Conservation (phyloP, 2,113 vertebrate genomes). For the Rhadina sibilatrix region DNA sequence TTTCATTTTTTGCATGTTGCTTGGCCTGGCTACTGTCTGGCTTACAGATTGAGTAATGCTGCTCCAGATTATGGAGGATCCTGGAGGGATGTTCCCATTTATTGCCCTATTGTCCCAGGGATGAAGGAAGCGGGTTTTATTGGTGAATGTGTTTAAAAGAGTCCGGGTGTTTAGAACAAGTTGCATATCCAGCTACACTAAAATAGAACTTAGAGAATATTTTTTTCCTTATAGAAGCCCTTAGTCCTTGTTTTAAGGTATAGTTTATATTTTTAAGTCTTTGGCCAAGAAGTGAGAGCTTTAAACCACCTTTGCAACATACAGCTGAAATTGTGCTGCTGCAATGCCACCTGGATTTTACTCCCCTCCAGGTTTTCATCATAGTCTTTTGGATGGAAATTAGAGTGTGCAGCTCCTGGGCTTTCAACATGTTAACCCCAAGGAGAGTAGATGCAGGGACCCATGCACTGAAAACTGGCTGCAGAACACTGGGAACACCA, state of each 20-base stretch:
- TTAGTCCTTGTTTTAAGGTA: neutral
- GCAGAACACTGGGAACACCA: neutral
- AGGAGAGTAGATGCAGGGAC: neutral
- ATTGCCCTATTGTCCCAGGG: slow-evolving; percentile 15
- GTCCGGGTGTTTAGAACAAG: neutral
- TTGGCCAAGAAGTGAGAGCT: neutral
- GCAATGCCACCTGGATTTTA: neutral
- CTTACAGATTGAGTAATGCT: neutral
- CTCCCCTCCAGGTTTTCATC: neutral
- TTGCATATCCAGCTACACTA: neutral
- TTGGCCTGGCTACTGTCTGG: neutral
- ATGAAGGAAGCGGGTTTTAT: neutral
- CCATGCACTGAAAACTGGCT: neutral
- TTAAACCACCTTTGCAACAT: neutral
- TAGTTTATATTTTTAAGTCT: neutral
- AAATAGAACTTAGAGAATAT: neutral
- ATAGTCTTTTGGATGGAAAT: neutral
- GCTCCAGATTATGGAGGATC: neutral
- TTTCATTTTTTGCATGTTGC: neutral
- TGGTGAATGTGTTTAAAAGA: neutral
- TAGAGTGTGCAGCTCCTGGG: neutral
- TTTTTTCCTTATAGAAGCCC: neutral
- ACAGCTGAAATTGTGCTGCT: neutral
- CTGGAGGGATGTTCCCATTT: neutral
- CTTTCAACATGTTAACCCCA: neutral